Percentiles rank a stretch among this genome's conserved stretches.
Evolutionary conservation across 2,888 invertebrate genomes (phyloP).

Genomic region (Piscicola geometra): DNA sequence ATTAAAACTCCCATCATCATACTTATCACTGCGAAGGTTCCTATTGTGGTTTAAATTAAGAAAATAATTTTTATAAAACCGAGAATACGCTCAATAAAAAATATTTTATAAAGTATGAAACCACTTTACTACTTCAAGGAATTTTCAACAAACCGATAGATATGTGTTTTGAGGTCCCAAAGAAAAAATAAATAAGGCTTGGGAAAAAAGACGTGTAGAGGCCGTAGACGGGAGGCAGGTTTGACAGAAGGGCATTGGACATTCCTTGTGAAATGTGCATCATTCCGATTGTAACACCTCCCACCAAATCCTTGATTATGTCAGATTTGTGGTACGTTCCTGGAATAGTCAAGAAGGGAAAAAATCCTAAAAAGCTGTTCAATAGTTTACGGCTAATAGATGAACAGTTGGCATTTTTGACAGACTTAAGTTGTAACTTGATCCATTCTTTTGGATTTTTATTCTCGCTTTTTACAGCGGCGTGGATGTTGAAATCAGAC

Average conservation of each 20-base stretch:
- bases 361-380: conserved; percentile 44
- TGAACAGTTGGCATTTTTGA: background rate
- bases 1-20: conserved; percentile 84
- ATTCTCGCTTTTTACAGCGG: background rate
- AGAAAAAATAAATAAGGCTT: conserved; percentile 75
- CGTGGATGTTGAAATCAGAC: conserved; percentile 25
- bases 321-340: conserved; percentile 53
- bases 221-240: conserved; percentile 59
- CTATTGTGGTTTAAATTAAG: no score
- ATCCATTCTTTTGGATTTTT: background rate
- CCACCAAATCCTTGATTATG: conserved; percentile 70
- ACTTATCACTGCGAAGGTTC: conserved; percentile 72
- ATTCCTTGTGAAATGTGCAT: conserved; percentile 58
- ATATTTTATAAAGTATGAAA: no score
- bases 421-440: conserved; percentile 1
- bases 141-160: conserved; percentile 86
- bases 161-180: conserved; percentile 82
- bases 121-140: no score
- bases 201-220: conserved; percentile 88
- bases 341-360: conserved; percentile 51
- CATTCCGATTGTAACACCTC: conserved; percentile 74
- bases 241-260: conserved; percentile 60
- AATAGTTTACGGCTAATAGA: background rate
- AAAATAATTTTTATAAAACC: no score
- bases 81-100: no score